A percentile compares a stretch with the other conserved stretches of the same genome.
phyloP scores from a whole-genome alignment of 2,797 vertebrate species.

The Capromys pilorides region DNA sequence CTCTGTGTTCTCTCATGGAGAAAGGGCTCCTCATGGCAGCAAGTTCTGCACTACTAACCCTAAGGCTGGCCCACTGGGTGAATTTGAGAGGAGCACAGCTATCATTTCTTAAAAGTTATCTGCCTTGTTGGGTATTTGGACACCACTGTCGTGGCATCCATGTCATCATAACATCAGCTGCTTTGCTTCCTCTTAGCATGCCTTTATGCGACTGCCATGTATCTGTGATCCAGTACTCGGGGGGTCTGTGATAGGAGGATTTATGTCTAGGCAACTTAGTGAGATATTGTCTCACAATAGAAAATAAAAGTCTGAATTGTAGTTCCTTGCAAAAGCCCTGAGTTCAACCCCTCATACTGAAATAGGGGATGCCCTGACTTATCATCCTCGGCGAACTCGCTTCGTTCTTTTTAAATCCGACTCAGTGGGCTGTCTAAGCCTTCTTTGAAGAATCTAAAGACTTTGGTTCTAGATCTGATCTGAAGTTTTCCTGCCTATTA shows the following conservation, averaged over 20 bases:
- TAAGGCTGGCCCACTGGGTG: rapidly evolving
- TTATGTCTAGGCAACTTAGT: not conserved
- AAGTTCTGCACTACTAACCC: not conserved
- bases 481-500: not conserved
- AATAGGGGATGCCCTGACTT: not conserved
- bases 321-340: not conserved
- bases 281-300: not conserved
- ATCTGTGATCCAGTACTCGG: no score
- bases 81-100: not conserved
- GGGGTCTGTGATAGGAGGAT: not conserved
- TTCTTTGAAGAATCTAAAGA: not conserved
- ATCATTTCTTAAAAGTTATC: not conserved
- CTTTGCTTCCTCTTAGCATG: not conserved
- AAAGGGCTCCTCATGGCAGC: not conserved
- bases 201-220: not conserved
- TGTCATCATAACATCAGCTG: no score
- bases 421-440: not conserved
- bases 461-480: not conserved
- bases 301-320: not conserved
- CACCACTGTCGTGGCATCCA: not conserved
- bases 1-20: not conserved
- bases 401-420: not conserved
- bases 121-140: not conserved
- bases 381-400: not conserved
- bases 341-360: not conserved